Percentiles rank a stretch among this genome's conserved stretches.
phyloP scores from a whole-genome alignment of 2,888 invertebrate species.

The Ethmia dodecea region DNA sequence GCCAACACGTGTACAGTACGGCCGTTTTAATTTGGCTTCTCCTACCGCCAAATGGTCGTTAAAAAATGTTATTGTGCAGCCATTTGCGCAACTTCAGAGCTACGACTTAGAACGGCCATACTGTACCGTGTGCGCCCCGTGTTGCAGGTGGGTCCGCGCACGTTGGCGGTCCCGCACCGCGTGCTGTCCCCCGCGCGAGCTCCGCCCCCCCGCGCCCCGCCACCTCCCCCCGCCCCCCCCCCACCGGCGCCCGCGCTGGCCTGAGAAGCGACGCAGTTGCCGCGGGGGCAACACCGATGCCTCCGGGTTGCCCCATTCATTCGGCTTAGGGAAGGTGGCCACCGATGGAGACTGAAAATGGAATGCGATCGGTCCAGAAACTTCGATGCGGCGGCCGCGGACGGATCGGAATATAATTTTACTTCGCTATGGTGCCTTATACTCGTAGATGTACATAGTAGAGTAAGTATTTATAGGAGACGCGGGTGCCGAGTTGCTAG shows the following conservation, averaged over 20 bases:
- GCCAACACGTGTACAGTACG: too few relatives aligned
- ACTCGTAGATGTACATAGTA: conserved; percentile 41
- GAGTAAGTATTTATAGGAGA: conserved; percentile 40
- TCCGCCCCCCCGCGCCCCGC: conserved; percentile 38
- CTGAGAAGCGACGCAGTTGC: conserved; percentile 37
- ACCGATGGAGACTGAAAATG: too few relatives aligned
- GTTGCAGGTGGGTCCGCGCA: conserved; percentile 41
- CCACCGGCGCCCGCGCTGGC: conserved; percentile 24
- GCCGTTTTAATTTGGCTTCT: too few relatives aligned
- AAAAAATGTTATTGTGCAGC: too few relatives aligned
- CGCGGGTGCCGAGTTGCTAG: too few relatives aligned
- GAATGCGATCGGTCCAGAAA: too few relatives aligned
- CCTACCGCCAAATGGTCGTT: too few relatives aligned
- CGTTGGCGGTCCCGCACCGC: conserved; percentile 58
- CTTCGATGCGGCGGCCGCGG: too few relatives aligned
- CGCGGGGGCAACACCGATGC: neutral
- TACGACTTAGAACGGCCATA: too few relatives aligned
- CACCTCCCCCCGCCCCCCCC: conserved; percentile 40
- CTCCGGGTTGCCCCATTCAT: neutral
- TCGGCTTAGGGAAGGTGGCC: too few relatives aligned
- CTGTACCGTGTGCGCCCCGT: neutral
- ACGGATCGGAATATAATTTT: too few relatives aligned
- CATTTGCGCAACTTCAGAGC: too few relatives aligned
- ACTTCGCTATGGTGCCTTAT: conserved; percentile 29
- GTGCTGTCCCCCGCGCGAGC: conserved; percentile 63